phyloP scores from a whole-genome alignment of 1,140 invertebrate species.

The Apocrypta bakeri region DNA sequence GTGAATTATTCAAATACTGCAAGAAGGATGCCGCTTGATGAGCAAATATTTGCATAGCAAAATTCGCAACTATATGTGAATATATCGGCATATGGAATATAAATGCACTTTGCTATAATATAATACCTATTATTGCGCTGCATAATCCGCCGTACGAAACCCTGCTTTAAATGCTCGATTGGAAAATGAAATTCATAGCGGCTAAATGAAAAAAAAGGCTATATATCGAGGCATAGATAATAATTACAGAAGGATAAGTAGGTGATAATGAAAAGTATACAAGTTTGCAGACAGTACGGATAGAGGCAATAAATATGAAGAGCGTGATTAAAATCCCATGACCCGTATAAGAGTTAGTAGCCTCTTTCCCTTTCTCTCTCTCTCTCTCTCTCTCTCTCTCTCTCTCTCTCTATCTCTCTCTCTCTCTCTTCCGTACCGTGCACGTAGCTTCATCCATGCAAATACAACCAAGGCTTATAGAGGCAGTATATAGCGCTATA shows the following conservation, averaged over 20 bases:
- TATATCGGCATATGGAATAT: no score
- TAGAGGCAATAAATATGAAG: not conserved
- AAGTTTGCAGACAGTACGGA: not conserved
- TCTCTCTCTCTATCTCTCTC: not conserved
- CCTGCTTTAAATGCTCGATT: not conserved
- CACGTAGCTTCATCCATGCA: no score
- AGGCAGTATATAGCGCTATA: no score
- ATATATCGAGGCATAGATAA: no score
- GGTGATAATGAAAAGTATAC: not conserved
- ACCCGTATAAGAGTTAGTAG: not conserved
- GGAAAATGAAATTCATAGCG: not conserved
- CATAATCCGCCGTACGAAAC: no score
- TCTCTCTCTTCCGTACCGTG: no score
- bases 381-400: not conserved
- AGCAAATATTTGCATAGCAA: not conserved
- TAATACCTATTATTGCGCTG: no score
- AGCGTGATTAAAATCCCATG: slow-evolving; percentile 13
- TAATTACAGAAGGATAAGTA: no score
- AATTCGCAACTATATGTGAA: no score
- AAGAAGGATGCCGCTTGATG: not conserved
- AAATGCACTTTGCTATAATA: no score
- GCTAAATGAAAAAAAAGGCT: not conserved
- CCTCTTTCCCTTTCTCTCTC: no score
- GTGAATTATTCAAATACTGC: not conserved
- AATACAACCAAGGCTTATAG: no score